Percentiles rank a stretch among this genome's conserved stretches.
phyloP scores from a whole-genome alignment of 2,888 invertebrate species.

The Pomacea canaliculata region DNA sequence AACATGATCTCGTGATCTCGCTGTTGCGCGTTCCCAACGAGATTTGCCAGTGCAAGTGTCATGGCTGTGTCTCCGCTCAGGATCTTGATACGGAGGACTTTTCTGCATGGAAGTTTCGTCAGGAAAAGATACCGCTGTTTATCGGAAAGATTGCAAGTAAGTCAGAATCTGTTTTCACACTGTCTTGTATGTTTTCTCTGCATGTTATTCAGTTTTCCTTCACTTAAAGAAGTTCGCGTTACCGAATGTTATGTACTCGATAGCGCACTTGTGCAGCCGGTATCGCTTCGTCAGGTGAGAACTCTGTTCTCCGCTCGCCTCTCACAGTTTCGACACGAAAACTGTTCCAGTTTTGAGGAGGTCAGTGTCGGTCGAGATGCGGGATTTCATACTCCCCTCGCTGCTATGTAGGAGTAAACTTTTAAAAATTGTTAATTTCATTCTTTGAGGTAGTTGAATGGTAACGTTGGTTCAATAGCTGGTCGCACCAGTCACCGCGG shows the following conservation, averaged over 20 bases:
- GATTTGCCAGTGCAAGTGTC: constrained; percentile 21
- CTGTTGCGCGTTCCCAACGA: constrained; percentile 9
- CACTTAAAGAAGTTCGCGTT: constrained; percentile 10
- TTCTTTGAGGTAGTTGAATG: too few species aligned
- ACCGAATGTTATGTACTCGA: too few species aligned
- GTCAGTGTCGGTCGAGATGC: too few species aligned
- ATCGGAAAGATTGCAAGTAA: constrained; percentile 28
- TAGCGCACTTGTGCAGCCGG: neutral
- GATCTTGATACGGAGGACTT: constrained; percentile 30
- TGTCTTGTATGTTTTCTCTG: neutral
- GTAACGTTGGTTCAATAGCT: too few species aligned
- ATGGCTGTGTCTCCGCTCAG: constrained; percentile 32
- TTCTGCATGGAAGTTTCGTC: constrained; percentile 28
- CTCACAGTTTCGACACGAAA: too few species aligned
- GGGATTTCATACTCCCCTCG: too few species aligned
- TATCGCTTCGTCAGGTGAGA: too few species aligned
- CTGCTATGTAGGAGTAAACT: too few species aligned
- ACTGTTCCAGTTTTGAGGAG: too few species aligned
- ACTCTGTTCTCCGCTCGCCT: too few species aligned
- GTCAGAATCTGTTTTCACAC: neutral
- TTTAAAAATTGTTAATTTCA: too few species aligned
- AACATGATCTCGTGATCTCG: constrained; percentile 19
- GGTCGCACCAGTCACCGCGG: too few species aligned
- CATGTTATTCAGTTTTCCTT: neutral
- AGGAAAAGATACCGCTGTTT: constrained; percentile 22